These are phyloP conservation scores for Plodia interpunctella DNA, from an alignment of 1,140 invertebrate genomes.

Conservation along the genomic window DNA sequence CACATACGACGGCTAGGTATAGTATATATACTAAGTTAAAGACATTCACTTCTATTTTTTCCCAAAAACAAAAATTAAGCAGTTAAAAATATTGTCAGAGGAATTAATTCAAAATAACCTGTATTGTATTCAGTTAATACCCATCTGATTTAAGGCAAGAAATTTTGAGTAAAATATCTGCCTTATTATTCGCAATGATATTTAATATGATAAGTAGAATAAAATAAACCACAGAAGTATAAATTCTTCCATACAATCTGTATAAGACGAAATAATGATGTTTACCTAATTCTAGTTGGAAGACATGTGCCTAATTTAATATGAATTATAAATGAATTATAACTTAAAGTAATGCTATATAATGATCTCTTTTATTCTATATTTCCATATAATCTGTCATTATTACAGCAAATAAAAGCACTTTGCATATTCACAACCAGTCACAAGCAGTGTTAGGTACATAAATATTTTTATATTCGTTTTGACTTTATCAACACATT, in stretches of 20 bases:
- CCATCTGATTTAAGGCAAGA: no score
- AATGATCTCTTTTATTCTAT: not conserved
- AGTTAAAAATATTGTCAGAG: no score
- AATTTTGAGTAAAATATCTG: no score
- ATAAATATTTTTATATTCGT: no score
- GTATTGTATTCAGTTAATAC: no score
- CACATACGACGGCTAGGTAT: no score
- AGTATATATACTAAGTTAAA: no score
- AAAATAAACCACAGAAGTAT: not conserved
- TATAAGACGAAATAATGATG: constrained; percentile 17
- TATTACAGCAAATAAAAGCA: constrained; percentile 1
- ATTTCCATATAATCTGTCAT: not conserved
- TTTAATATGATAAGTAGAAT: constrained; percentile 9
- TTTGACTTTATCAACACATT: no score
- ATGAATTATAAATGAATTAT: constrained; percentile 10
- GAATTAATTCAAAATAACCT: no score
- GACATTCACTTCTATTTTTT: no score
- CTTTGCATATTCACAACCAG: constrained; percentile 16
- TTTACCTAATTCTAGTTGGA: constrained; percentile 26
- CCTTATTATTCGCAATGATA: no score
- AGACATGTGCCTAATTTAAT: constrained; percentile 23
- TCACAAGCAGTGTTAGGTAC: constrained; percentile 3
- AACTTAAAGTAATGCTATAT: not conserved
- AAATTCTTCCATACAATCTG: no score
- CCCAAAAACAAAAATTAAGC: not conserved